A percentile compares a stretch with the other conserved stretches of the same genome.
phyloP scores from a whole-genome alignment of 1,140 invertebrate genomes.

The Drosophila parvula region DNA sequence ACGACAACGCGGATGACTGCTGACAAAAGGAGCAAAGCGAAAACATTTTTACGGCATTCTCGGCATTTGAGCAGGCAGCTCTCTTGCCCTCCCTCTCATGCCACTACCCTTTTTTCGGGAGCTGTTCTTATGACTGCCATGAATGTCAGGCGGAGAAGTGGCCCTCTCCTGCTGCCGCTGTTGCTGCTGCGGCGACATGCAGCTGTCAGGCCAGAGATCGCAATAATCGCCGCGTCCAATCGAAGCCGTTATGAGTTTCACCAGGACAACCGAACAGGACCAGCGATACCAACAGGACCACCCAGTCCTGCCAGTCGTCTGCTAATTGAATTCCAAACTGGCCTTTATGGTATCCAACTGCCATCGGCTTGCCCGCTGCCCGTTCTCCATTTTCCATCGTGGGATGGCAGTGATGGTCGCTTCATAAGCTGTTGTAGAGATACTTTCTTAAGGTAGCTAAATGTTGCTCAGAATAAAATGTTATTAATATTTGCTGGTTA shows the following conservation, averaged over 20 bases:
- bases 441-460: too few species aligned
- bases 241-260: constrained; percentile 33
- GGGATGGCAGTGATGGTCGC: not conserved
- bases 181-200: constrained; percentile 33
- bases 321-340: constrained; percentile 69
- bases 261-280: constrained; percentile 22
- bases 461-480: not conserved
- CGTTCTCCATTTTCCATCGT: constrained; percentile 9
- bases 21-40: constrained; percentile 31
- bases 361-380: not conserved
- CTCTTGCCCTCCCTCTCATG: not conserved
- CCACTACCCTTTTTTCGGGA: constrained; percentile 27
- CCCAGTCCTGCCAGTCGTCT: not conserved
- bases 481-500: not conserved
- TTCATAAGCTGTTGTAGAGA: not conserved
- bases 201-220: constrained; percentile 49
- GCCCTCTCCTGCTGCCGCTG: not conserved
- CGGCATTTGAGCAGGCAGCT: constrained; percentile 32
- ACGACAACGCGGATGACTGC: constrained; percentile 18
- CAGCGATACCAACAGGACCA: not conserved
- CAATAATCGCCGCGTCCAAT: constrained; percentile 68
- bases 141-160: constrained; percentile 34
- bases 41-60: constrained; percentile 53
- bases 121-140: constrained; percentile 52
- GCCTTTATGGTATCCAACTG: constrained; percentile 25